phyloP scores from a whole-genome alignment of 2,888 invertebrate genomes.

The Flabesymbios commensalis region DNA sequence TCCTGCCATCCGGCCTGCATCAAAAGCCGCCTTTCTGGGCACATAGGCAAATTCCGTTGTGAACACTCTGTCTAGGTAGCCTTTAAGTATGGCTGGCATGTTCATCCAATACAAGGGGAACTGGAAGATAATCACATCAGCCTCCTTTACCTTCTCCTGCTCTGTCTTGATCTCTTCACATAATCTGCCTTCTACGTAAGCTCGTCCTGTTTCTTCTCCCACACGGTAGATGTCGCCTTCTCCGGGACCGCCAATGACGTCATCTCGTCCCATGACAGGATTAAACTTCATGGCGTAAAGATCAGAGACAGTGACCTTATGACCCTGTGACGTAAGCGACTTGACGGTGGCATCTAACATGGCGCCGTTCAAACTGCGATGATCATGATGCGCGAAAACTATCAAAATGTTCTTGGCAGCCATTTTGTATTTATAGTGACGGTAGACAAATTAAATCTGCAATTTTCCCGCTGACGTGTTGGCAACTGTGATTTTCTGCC shows the following conservation, averaged over 20 bases:
- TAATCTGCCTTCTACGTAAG: constrained; percentile 13
- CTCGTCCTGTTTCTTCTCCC: constrained; percentile 11
- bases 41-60: no score
- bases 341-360: constrained; percentile 35
- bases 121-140: constrained; percentile 43
- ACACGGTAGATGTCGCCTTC: no score
- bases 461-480: no score
- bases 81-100: constrained; percentile 44
- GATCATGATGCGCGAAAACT: constrained; percentile 45
- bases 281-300: constrained; percentile 43
- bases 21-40: no score
- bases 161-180: constrained; percentile 28
- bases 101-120: constrained; percentile 41
- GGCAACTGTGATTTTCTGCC: no score
- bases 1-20: no score
- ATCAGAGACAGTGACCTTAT: constrained; percentile 41
- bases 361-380: constrained; percentile 43
- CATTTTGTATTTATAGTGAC: no score
- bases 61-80: constrained; percentile 41
- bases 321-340: constrained; percentile 33
- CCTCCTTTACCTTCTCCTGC: constrained; percentile 33
- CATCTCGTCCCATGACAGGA: constrained; percentile 27
- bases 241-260: constrained; percentile 23
- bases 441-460: no score
- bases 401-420: constrained; percentile 30